Base-by-base conservation (phyloP, 1,140 invertebrate genomes). In the Tribolium madens region DNA sequence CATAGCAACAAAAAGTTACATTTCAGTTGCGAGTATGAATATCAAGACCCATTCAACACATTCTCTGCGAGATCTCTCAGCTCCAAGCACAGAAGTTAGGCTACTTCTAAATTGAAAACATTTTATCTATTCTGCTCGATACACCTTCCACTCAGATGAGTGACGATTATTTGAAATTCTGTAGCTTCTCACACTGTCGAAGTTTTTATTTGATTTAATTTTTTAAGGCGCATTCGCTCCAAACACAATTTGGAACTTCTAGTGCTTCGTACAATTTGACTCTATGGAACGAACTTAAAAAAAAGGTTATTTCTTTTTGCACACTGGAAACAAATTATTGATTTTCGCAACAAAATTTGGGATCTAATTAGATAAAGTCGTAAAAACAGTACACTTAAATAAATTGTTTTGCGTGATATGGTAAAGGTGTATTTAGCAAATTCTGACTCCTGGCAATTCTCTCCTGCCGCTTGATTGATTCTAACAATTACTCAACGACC, bases 401-500 rank as follows among this genome's bases (percentile, higher is more conserved):
- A 64, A 64, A 64, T 18, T 64, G 57, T 64, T 64, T n/a, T 64
- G 57, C 57, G 57, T 64, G 57, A 33, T 64, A 7, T 33, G 26
- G 57, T 18, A 64, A 64, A 18, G 57, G 57, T 64, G 57, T 64
- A 64, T 31, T 64, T 64, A 64, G 57, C 57, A 42, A 64, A 64
- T 64, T 64, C 57, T 64, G 26, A 64, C 57, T 64, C 26, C 12
- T 64, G 57, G 26, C 57, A 64, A 64, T 64, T 64, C 57, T 33
- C 57, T 64, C 26, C 57, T 33, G 57, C 7, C 14, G 57, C 21
- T 64, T 64, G 57, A 64, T 64, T 64, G 57, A 64, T 64, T 64
- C 57, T 64, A 64, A 64, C 57, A 64, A 64, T 64, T 64, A 64
- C 57, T 64, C 57, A 64, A 15, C 57, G 57, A 64, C 57, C 57